Conservation (phyloP, 2,888 invertebrate species). For the Villa cingulata region DNA sequence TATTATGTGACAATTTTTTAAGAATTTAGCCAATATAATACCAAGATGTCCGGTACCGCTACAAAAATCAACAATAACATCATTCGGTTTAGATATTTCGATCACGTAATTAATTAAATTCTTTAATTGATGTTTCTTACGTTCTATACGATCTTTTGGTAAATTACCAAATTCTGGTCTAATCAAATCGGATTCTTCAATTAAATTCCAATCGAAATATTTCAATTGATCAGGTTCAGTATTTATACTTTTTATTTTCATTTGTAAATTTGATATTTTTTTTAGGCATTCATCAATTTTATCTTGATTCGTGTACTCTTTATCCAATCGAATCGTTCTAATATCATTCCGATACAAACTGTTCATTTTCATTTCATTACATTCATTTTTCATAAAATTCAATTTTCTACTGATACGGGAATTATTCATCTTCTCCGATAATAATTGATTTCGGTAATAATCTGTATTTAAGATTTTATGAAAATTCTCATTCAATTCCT, state of each 20-base stretch:
- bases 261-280: background rate
- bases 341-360: slow-evolving; percentile 52
- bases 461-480: background rate
- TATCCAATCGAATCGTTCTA: slow-evolving; percentile 56
- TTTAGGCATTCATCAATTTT: slow-evolving; percentile 48
- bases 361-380: background rate
- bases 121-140: slow-evolving; percentile 79
- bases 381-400: background rate
- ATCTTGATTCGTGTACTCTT: slow-evolving; percentile 60
- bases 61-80: slow-evolving; percentile 83
- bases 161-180: slow-evolving; percentile 67
- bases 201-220: slow-evolving; percentile 48
- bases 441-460: background rate
- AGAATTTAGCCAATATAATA: slow-evolving; percentile 62
- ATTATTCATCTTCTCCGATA: too few species aligned
- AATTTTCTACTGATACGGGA: too few species aligned
- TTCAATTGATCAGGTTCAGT: slow-evolving; percentile 19
- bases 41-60: slow-evolving; percentile 90
- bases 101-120: slow-evolving; percentile 65
- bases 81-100: slow-evolving; percentile 50
- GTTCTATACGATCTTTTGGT: slow-evolving; percentile 53
- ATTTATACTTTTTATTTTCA: slow-evolving; percentile 1
- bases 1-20: slow-evolving; percentile 65
- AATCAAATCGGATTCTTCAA: slow-evolving; percentile 52
- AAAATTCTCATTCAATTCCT: background rate